Evolutionary conservation across 2,888 invertebrate genomes (phyloP), one percentile per base, ranked within the genome.

Genomic region (Amblyjoppa proteus): DNA sequence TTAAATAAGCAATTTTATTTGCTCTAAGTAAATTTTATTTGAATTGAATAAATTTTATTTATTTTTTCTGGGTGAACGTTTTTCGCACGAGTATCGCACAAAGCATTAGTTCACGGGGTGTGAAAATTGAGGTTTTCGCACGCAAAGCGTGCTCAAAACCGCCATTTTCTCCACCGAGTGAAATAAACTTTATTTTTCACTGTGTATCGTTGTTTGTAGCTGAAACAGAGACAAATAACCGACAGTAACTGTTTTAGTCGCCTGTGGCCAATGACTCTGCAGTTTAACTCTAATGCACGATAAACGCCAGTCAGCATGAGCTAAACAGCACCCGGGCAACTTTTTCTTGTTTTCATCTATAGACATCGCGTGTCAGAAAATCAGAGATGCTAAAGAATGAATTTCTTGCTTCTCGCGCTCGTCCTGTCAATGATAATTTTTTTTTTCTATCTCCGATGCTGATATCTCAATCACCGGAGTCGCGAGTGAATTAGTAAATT

Each of bases 221-320:
- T 58, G 28, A 28, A 28, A 28, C 0, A 25, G 11, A 58, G 58
- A 58, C 28, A 58, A 9, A 25, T 28, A 25, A 28, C 31, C 31
- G 31, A 64, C 61, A n/a, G 31, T 64, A 64, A 64, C 61, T 34
- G 61, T 64, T 34, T n/a, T 34, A 28, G 25, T 64, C 61, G 61
- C 31, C 31, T 7, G 34, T 31, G 61, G 61, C 61, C 61, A 34
- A 34, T 64, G 31, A 34, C n/a, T 64, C 13, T 13, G 16, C n/a
- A 6, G 11, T 16, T 34, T 64, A 13, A 6, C 13, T 20, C 31
- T 20, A 51, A 41, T 68, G 58, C 68, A 45, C 28, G 38, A 75
- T 69, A 85, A 85, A 80, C 73, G 85, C 81, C 73, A 81, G 84
- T 84, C 85, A 85, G 83, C 85, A 74, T 83, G 76, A 83, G 41